These are phyloP conservation scores for Holothuria glaberrima DNA, from an alignment of 35 echinoderm and acorn worm species.

Conservation along the genomic window DNA sequence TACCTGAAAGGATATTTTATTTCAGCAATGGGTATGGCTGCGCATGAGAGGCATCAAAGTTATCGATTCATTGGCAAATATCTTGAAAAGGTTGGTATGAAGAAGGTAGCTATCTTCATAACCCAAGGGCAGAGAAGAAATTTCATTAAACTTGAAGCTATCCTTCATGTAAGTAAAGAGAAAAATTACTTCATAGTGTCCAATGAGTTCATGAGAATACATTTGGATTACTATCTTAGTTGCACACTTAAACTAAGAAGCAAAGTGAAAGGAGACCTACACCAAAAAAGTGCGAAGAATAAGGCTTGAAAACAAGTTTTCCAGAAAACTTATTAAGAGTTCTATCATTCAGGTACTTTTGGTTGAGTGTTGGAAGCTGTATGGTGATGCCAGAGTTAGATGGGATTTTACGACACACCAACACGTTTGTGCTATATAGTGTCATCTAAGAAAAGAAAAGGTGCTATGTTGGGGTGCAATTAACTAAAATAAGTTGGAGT, in stretches of 20 bases:
- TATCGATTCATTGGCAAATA: not conserved
- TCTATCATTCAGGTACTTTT: not conserved
- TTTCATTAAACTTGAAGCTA: not conserved
- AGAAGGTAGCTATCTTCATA: not conserved
- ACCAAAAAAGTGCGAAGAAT: too few relatives aligned
- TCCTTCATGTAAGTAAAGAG: not conserved
- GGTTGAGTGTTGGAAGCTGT: constrained; percentile 19
- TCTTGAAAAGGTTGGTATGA: not conserved
- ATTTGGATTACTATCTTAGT: too few relatives aligned
- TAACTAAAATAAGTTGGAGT: too few relatives aligned
- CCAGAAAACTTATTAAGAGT: too few relatives aligned
- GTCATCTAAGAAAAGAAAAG: too few relatives aligned
- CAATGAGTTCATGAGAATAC: too few relatives aligned
- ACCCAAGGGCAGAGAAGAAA: not conserved
- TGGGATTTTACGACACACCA: too few relatives aligned
- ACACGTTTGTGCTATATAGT: too few relatives aligned
- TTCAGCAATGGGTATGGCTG: not conserved
- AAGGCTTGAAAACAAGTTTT: too few relatives aligned
- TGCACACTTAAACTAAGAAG: too few relatives aligned
- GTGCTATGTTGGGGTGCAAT: too few relatives aligned
- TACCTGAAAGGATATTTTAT: not conserved
- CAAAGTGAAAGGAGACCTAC: too few relatives aligned
- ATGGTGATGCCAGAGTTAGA: constrained; percentile 73
- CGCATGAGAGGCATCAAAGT: not conserved
- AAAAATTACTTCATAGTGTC: not conserved